Percentiles rank a stretch among this genome's conserved stretches.
phyloP scores from a whole-genome alignment of 2,797 vertebrate species.

The Epinephelus coioides region DNA sequence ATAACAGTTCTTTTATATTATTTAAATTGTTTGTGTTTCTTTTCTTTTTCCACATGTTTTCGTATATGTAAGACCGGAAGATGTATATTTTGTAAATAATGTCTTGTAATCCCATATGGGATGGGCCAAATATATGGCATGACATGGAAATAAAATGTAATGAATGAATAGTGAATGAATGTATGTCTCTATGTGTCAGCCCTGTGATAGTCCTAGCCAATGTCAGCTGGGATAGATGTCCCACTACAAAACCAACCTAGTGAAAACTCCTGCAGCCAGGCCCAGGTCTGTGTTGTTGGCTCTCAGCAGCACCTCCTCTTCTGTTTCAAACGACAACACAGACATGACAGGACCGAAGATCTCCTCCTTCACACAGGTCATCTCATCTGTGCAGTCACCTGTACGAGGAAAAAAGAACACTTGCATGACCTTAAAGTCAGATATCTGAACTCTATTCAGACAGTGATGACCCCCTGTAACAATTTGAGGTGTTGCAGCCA shows the following conservation, averaged over 20 bases:
- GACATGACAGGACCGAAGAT: slow-evolving; percentile 99
- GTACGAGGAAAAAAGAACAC: not conserved
- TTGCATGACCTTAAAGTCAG: not conserved
- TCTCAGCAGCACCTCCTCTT: slow-evolving; percentile 92
- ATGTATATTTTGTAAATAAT: too few species aligned
- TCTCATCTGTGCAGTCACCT: slow-evolving; percentile 94
- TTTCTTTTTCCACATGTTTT: too few species aligned
- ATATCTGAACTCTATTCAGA: not conserved
- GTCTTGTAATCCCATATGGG: too few species aligned
- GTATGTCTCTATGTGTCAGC: too few species aligned
- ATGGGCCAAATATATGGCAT: too few species aligned
- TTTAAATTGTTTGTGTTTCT: too few species aligned
- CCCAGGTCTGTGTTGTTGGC: slow-evolving; percentile 92
- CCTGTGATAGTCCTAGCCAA: too few species aligned
- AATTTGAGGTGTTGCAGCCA: not conserved
- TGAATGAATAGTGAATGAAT: too few species aligned
- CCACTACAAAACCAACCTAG: slow-evolving; percentile 83
- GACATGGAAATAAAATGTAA: too few species aligned
- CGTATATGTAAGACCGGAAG: too few species aligned
- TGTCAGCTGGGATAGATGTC: not conserved
- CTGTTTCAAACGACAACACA: slow-evolving; percentile 93
- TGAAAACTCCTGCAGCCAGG: slow-evolving; percentile 96
- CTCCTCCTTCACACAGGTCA: slow-evolving; percentile 96
- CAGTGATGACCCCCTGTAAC: not conserved
- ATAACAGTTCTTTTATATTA: too few species aligned